Evolutionary conservation across 1,140 invertebrate genomes (phyloP), one percentile per base, ranked within the genome.

Genomic region (Bradysia coprophila): DNA sequence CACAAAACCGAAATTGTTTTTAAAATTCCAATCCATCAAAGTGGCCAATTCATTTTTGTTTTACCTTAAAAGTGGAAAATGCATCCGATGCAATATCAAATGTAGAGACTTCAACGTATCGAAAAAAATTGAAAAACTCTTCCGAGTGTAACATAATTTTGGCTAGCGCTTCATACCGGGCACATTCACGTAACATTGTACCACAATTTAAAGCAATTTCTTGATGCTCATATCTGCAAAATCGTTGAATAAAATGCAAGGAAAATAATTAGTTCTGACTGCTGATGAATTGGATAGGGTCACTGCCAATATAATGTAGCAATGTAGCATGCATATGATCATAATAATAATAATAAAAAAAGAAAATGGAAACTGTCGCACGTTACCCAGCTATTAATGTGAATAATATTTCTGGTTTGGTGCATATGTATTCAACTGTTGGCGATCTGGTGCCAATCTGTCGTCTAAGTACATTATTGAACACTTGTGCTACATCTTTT

Each of bases 61-160:
- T 47, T 63, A 93, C 91, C 80, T 98, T 98, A 76, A 99, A 99
- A 45, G 96, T 98, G 59, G 94, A 94, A 73, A 99, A 99, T 64
- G 95, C 96, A 82, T 99, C 96, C 48, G 94, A 98, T 59, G 96
- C 95, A 59, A 99, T 98, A 73, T 99, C 96, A 74, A 99, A 99
- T 44, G 94, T 97, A 43, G 94, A 97, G 45, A 97, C 88, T 75
- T 99, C 95, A 55, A 99, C 96, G 68, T 98, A 99, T 67, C 84
- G 81, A 68, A 98, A 99, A 71, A 99, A 99, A 67, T 97, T 92
- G 64, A 95, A 98, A 74, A 98, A 98, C 61, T 97, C 89, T 52
- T 94, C 87, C 41, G 89, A 92, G 64, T 93, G 81, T 45, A 98
- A 76, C 77, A 98, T 91, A 43, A 98, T 94, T 71, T 98, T 97